Percentiles rank a stretch among this genome's conserved stretches.
Conservation (phyloP, 2,888 invertebrate species). For the Drosophila formosana region DNA sequence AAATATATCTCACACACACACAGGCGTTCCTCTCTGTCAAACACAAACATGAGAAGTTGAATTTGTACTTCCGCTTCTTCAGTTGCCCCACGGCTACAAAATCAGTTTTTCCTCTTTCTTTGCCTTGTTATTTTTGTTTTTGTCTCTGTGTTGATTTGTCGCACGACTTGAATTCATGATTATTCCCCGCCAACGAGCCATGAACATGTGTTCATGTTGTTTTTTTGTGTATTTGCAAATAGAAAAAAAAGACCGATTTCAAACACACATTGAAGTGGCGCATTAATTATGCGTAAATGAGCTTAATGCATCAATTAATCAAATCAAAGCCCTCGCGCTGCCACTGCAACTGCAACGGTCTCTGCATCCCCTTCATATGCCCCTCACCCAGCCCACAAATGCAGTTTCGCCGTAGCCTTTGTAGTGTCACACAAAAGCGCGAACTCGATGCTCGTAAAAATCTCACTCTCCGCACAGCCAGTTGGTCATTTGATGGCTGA, state of each 20-base stretch:
- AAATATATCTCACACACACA: conserved; percentile 61
- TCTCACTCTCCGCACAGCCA: conserved; percentile 21
- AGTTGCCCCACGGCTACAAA: conserved; percentile 51
- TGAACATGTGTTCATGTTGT: conserved; percentile 34
- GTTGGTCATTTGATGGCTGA: conserved; percentile 23
- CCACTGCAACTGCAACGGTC: conserved; percentile 17
- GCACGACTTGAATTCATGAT: conserved; percentile 76
- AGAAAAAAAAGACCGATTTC: conserved; percentile 33
- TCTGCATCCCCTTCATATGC: too few relatives aligned
- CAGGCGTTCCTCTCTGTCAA: conserved; percentile 49
- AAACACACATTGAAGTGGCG: conserved; percentile 65
- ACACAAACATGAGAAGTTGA: conserved; percentile 55
- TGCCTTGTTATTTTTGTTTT: conserved; percentile 22
- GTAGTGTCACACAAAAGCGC: conserved; percentile 75
- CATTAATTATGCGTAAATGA: conserved; percentile 78
- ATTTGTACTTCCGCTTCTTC: conserved; percentile 72
- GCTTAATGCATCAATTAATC: conserved; percentile 80
- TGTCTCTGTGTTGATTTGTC: conserved; percentile 70
- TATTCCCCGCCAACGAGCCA: conserved; percentile 55
- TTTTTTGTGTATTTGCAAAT: conserved; percentile 30
- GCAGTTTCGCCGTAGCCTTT: conserved; percentile 59
- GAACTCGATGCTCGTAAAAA: conserved; percentile 54
- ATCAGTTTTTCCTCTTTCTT: conserved; percentile 37
- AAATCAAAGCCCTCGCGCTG: conserved; percentile 67
- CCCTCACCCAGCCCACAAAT: conserved; percentile 12